Conservation (phyloP, 2,797 vertebrate species). For the Danio jaintianensis region DNA sequence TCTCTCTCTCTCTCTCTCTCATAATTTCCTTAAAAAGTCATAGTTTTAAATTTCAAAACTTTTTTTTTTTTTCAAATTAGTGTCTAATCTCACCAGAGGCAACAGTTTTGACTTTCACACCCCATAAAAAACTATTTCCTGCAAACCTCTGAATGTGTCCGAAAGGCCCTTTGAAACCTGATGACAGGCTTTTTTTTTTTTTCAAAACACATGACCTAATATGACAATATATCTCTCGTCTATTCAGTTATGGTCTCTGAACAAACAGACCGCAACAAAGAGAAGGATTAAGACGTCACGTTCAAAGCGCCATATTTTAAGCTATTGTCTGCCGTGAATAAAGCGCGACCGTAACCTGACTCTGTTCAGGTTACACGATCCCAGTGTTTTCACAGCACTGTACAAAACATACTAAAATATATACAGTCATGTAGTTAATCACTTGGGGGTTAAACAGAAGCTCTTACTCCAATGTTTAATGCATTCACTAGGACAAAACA, state of each 20-base stretch:
- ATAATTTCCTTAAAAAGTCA: neutral
- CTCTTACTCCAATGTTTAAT: conserved; percentile 11
- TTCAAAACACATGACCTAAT: conserved; percentile 52
- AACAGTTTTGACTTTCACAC: conserved; percentile 42
- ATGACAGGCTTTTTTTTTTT: conserved; percentile 32
- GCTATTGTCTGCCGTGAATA: conserved; percentile 46
- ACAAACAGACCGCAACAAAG: conserved; percentile 51
- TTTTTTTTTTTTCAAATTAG: conserved; percentile 2
- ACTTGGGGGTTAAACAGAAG: neutral
- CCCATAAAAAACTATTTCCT: conserved; percentile 31
- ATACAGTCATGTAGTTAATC: conserved; percentile 22
- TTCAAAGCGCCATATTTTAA: conserved; percentile 51
- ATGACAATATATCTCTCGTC: conserved; percentile 39
- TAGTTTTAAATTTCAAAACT: conserved; percentile 14
- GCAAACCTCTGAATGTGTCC: conserved; percentile 34
- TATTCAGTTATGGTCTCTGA: conserved; percentile 40
- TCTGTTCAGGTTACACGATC: conserved; percentile 42
- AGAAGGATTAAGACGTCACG: conserved; percentile 49
- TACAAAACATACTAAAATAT: conserved; percentile 38
- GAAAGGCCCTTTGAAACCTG: conserved; percentile 47
- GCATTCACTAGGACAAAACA: neutral
- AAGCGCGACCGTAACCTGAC: conserved; percentile 36
- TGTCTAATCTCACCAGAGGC: conserved; percentile 39
- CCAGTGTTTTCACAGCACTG: conserved; percentile 43
- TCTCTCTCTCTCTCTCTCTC: neutral